phyloP scores from a whole-genome alignment of 2,113 vertebrate genomes.

The Aix galericulata region DNA sequence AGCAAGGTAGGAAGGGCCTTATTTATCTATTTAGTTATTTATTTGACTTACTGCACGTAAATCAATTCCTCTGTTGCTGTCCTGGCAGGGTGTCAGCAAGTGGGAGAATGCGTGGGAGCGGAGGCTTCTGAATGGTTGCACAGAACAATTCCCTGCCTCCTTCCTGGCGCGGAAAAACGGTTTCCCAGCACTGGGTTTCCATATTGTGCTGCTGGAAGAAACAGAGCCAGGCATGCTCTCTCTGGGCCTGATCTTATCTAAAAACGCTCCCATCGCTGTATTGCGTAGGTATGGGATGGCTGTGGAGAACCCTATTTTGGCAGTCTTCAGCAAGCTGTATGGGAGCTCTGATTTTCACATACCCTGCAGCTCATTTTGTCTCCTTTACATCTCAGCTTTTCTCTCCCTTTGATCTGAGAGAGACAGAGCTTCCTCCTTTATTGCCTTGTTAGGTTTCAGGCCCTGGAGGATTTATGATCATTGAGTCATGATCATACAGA shows the following conservation, averaged over 20 bases:
- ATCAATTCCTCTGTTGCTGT: neutral
- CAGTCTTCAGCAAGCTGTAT: conserved; percentile 14
- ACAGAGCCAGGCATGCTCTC: conserved; percentile 53
- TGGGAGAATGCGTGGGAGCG: conserved; percentile 34
- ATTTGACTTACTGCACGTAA: neutral
- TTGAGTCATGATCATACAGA: conserved; percentile 32
- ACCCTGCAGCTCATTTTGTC: conserved; percentile 52
- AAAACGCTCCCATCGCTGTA: neutral
- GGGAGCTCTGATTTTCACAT: conserved; percentile 64
- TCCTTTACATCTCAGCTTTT: conserved; percentile 36
- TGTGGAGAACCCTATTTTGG: conserved; percentile 49
- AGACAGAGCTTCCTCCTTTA: conserved; percentile 46
- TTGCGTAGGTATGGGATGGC: conserved; percentile 24
- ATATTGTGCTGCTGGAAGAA: conserved; percentile 49
- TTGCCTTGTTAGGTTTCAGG: conserved; percentile 45
- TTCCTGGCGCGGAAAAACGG: neutral
- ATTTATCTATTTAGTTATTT: neutral
- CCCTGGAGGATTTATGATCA: conserved; percentile 49
- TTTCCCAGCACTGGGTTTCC: conserved; percentile 58
- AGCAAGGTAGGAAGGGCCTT: neutral
- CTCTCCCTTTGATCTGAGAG: conserved; percentile 43
- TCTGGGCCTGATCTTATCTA: conserved; percentile 60
- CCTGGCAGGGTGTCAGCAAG: conserved; percentile 42
- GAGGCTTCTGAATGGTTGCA: conserved; percentile 51
- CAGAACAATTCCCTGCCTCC: conserved; percentile 24